Evolutionary conservation across 2,888 invertebrate species (phyloP), one percentile per base, ranked within the genome.

Genomic region (Marronus borbonicus): DNA sequence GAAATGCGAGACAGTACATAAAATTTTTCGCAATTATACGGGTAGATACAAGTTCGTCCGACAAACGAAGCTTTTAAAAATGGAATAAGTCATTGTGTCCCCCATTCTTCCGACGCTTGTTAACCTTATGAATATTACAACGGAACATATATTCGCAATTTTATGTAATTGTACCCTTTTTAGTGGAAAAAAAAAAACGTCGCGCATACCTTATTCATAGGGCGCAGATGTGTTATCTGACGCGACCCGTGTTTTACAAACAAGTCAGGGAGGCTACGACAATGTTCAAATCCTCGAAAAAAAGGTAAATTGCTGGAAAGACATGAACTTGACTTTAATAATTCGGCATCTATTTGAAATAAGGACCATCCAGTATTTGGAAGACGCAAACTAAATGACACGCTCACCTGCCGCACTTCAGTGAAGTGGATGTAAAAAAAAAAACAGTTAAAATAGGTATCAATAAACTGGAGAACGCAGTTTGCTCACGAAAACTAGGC

Each of bases 81-180:
- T 70, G 70, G 36, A 70, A 39, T 70, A 70, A 70, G 70, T 70
- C 52, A 70, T 31, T 70, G 55, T 70, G 70, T 55, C 70, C 39
- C 70, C 58, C 55, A 36, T 58, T 58, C 58, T 55, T 70, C 49
- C 36, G 4, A 10, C 58, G 14, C 5, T 36, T 70, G 70, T 70
- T 28, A 58, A 28, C 58, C 36, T 55, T 20, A 58, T 70, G 58
- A 70, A 70, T 70, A 70, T 70, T 70, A n/a, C 70, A 70, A 24
- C n/a, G 39, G 14, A 52, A 70, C 70, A 70, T 36, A 70, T 70
- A 70, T 70, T 70, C 58, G 70, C 70, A 70, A 70, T 70, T 70
- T 70, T 52, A 55, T 70, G 58, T 70, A 70, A 70, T 70, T 70
- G 70, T 70, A 70, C 70, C 70, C 70, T 70, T 70, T 70, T 70